Base-by-base conservation (phyloP, 2,113 vertebrate species). In the Bujurquina vittata region DNA sequence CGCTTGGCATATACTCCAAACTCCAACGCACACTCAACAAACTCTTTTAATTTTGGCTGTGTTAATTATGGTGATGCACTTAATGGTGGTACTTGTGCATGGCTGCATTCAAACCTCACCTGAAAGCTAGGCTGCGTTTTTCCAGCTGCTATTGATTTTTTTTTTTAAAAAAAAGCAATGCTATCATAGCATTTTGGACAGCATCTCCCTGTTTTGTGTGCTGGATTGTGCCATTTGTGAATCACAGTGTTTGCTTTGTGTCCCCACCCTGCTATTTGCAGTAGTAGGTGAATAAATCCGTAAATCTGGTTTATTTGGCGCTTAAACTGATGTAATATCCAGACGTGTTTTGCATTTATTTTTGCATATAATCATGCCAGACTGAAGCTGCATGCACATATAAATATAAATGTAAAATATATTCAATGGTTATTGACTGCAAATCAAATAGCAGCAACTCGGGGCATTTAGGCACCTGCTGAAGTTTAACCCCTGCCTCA, bases 61-160 rank as follows among this genome's bases (percentile, higher is more conserved):
- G 76, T 15, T 74, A 63, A 73, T 84, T 79, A 75, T 74, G 58
- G 52, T 46, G 76, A 40, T 79, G 61, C 63, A 79, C 61, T 79
- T 74, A 52, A 49, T 60, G n/a, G 76, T 1, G 5, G 65, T 63
- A 56, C 65, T 74, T 46, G 40, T 55, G 81, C 31, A 52, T 78
- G 63, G 4, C 33, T 61, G 65, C 58, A 43, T 20, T 61, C 23
- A 76, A 75, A 49, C 35, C 56, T 84, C 33, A 56, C 58, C 35
- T 84, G n/a, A 61, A 67, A 73, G 57, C 33, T 55, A 23, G 31
- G 49, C 65, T 73, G 33, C 56, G 59, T 33, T 61, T 33, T 52
- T 46, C 33, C 33, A 56, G 46, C 22, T 57, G 61, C 49, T 43
- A 43, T 26, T 65, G 12, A 65, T 65, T 43, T 65, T 65, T 65